Base-by-base conservation (phyloP, 2,888 invertebrate species). In the Micropterix aruncella region DNA sequence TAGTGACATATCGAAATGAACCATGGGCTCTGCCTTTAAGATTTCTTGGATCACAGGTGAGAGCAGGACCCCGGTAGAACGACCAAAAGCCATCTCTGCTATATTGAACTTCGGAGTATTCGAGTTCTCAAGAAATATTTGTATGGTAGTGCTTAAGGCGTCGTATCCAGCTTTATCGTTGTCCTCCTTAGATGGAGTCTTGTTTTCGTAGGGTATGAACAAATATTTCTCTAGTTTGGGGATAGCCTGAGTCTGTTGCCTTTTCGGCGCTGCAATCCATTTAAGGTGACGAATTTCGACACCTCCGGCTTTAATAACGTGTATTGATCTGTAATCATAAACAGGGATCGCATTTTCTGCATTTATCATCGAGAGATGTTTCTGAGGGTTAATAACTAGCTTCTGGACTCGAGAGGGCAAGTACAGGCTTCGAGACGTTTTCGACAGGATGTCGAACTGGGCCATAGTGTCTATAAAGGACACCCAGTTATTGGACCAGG, bases 381-480 rank as follows among this genome's bases (percentile, higher is more conserved):
- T 72, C 38, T 61, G 58, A 0, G 94, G 94, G 65, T 95, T 83
- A 47, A 95, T 83, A 16, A 83, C 70, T 3, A 83, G 77, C 53
- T 80, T 78, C 59, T 88, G 87, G 47, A 96, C 75, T 46, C 93
- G 75, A 19, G 93, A 93, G 1, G 95, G 95, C 50, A 96, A 65
- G 60, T 85, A 85, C n/a, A 96, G 72, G 57, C 88, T 84, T 40
- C 85, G 76, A 18, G 81, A 76, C 53, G 80, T 77, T 52, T 77
- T 78, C 43, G 85, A 82, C 50, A 94, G 68, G 56, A 95, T 86
- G 43, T 81, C 79, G 60, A 92, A 91, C 66, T 97, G 97, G 40
- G 97, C 75, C 86, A 97, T 90, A 1, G 93, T 92, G 61, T 97
- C 97, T 65, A 96, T 81, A 66, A 84, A 97, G 39, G 93, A 83